phyloP scores from a whole-genome alignment of 2,888 invertebrate species.

The Elysia crispata region DNA sequence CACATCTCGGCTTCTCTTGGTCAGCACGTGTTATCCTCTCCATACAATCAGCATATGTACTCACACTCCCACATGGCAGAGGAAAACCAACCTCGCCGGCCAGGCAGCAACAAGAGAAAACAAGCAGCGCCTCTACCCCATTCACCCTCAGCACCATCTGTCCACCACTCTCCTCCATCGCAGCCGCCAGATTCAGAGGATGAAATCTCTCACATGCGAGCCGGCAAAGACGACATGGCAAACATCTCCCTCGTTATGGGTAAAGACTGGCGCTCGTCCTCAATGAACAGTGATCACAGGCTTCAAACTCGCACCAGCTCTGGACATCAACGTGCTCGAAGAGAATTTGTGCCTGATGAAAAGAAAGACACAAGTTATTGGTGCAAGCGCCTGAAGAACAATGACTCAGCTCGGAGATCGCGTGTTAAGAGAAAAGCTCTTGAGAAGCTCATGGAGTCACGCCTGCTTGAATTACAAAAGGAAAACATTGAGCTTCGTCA shows the following conservation, averaged over 20 bases:
- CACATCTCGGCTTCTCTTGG: background rate
- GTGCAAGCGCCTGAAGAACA: slow-evolving; percentile 77
- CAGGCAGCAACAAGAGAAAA: too few relatives aligned
- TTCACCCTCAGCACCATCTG: background rate
- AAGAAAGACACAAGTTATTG: slow-evolving; percentile 76
- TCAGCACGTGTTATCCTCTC: too few relatives aligned
- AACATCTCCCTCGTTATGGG: too few relatives aligned
- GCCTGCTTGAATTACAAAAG: slow-evolving; percentile 72
- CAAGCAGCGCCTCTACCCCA: too few relatives aligned
- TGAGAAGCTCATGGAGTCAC: slow-evolving; percentile 74
- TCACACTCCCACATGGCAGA: too few relatives aligned
- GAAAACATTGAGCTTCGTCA: slow-evolving; percentile 76
- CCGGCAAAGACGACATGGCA: too few relatives aligned
- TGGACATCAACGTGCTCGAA: slow-evolving; percentile 46
- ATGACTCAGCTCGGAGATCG: slow-evolving; percentile 77
- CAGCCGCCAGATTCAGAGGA: background rate
- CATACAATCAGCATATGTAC: too few relatives aligned
- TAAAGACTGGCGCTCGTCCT: background rate
- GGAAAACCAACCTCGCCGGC: too few relatives aligned
- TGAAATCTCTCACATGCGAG: background rate
- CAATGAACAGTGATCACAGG: background rate
- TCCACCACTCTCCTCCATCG: background rate
- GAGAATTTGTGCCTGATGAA: slow-evolving; percentile 62
- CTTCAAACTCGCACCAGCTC: background rate
- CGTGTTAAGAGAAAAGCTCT: slow-evolving; percentile 75